Base-by-base conservation (phyloP, 2,797 vertebrate species). In the Aythya fuligula region DNA sequence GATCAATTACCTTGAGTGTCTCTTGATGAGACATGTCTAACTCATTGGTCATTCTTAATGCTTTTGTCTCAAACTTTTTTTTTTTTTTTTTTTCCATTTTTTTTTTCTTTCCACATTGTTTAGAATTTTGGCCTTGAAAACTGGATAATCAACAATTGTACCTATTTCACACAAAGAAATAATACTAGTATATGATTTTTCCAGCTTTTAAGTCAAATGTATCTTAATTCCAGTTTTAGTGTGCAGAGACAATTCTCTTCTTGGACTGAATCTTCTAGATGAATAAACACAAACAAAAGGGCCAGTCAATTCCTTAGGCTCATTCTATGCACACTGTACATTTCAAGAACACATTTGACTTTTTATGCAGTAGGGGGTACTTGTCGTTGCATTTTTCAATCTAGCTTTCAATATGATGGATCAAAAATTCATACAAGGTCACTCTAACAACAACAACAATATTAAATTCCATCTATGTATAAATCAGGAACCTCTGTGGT, bases 391-490 rank as follows among this genome's bases (percentile, higher is more conserved):
- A 67, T 92, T 94, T 95, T 93, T 85, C 72, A 93, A 85, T 93
- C 75, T 91, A 56, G 64, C 78, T 94, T 96, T 93, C 91, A 91
- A 71, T 62, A 61, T 80, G 82, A 90, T 93, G 87, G 81, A 94
- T 93, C 87, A 92, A 93, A 95, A 93, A 89, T 89, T 95, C 87
- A 83, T 89, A 75, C 93, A 92, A 95, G 93, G 91, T 93, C 93
- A 94, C 61, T 83, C 30, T 77, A n/a, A n/a, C n/a, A 94, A 81
- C n/a, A 85, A 94, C 81, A 77, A 65, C 72, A 92, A 85, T 38
- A 94, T 91, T 91, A 94, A 91, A 95, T 95, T 94, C 71, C 65
- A 64, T 73, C 5, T 3, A 83, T 71, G 65, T 92, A 92, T 95
- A 91, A 92, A 96, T 89, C 93, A 95, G 76, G 45, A 89, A 58